Conservation (phyloP, 2,888 invertebrate species). For the Pristionchus fissidentatus region DNA sequence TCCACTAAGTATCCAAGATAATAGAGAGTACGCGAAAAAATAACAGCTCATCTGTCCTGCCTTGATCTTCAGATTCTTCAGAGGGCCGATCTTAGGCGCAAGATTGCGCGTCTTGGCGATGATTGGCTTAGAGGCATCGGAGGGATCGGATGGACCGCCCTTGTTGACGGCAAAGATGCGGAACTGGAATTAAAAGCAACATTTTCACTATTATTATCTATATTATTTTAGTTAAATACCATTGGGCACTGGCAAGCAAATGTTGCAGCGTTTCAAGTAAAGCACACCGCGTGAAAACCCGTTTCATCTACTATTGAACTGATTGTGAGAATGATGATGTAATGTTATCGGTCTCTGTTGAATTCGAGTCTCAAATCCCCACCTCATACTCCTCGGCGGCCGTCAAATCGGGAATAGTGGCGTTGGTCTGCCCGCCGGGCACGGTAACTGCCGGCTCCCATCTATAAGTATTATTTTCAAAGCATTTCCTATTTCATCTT, state of each 20-base stretch:
- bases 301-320: too few relatives aligned
- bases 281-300: too few relatives aligned
- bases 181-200: conserved; percentile 1
- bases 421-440: conserved; percentile 87
- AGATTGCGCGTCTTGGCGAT: conserved; percentile 84
- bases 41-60: conserved; percentile 91
- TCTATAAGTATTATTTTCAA: too few relatives aligned
- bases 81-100: conserved; percentile 93
- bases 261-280: too few relatives aligned
- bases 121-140: conserved; percentile 88
- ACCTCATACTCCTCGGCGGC: conserved; percentile 90
- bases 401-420: conserved; percentile 89
- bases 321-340: too few relatives aligned
- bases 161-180: conserved; percentile 87
- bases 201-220: too few relatives aligned
- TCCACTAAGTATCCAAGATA: neutral
- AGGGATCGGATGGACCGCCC: conserved; percentile 89
- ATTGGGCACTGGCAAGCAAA: too few relatives aligned
- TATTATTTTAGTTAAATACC: too few relatives aligned
- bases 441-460: conserved; percentile 94
- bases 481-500: too few relatives aligned
- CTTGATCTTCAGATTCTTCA: conserved; percentile 89
- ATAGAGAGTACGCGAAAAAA: conserved; percentile 86
- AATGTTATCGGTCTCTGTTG: too few relatives aligned
- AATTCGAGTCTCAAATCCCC: too few relatives aligned